Conservation (phyloP, 2,797 vertebrate genomes). For the Notolabrus celidotus region DNA sequence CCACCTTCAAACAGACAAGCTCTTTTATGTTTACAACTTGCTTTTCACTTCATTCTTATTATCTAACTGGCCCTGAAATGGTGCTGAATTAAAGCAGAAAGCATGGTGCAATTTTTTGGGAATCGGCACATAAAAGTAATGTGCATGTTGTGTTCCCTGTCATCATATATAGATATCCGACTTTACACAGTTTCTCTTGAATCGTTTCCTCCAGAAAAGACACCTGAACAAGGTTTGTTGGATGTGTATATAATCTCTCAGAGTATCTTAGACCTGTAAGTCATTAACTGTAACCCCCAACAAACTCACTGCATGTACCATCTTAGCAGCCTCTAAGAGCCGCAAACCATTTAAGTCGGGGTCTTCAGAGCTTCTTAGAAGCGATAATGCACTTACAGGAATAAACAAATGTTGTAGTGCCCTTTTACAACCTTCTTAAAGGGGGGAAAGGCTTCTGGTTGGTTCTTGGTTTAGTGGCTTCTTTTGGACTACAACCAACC, state of each 20-base stretch:
- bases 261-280: background rate
- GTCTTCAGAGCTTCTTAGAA: slow-evolving; percentile 1
- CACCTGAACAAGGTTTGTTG: background rate
- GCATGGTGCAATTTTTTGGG: no score
- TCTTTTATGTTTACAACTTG: no score
- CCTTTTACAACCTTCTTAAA: slow-evolving; percentile 4
- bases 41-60: no score
- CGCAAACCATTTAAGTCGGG: slow-evolving; percentile 1
- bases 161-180: no score
- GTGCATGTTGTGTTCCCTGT: no score
- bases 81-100: no score
- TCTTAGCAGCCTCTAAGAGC: slow-evolving; percentile 7
- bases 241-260: background rate
- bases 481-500: no score
- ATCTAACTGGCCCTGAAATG: no score
- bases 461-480: fast-evolving
- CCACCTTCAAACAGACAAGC: no score
- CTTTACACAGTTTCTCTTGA: no score
- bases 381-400: slow-evolving; percentile 1
- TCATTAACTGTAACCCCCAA: slow-evolving; percentile 5
- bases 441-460: background rate
- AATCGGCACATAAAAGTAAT: no score
- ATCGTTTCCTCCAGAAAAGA: no score
- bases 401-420: background rate
- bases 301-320: background rate